Percentiles rank a stretch among this genome's conserved stretches.
phyloP scores from a whole-genome alignment of 2,888 invertebrate genomes.

The Conistra vaccinii region DNA sequence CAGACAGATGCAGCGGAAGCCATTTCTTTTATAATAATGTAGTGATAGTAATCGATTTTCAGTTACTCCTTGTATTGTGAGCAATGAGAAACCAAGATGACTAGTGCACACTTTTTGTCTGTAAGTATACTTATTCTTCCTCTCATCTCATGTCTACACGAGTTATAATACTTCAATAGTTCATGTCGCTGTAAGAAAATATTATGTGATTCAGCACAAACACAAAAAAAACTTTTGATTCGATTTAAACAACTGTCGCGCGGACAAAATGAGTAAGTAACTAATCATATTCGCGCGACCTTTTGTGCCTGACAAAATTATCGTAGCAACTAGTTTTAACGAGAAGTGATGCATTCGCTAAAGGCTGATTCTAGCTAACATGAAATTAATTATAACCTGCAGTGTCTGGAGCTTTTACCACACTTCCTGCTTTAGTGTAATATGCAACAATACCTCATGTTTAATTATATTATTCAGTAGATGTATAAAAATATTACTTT shows the following conservation, averaged over 20 bases:
- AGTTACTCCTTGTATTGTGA: too few species aligned
- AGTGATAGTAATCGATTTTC: too few species aligned
- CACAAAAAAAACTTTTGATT: not conserved
- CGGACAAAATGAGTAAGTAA: not conserved
- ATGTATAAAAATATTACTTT: not conserved
- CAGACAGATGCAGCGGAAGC: too few species aligned
- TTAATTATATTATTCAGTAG: not conserved
- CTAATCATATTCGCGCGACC: too few species aligned
- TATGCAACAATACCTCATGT: not conserved
- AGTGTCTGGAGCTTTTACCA: not conserved
- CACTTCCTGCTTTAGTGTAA: not conserved
- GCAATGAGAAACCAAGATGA: too few species aligned
- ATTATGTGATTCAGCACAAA: too few species aligned
- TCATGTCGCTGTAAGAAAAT: too few species aligned
- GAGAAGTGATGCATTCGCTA: not conserved
- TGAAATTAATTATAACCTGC: not conserved
- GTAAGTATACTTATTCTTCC: too few species aligned
- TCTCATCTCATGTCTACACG: too few species aligned
- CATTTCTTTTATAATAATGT: too few species aligned
- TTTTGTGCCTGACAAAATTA: constrained; percentile 16
- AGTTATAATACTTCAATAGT: too few species aligned
- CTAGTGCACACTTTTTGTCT: not conserved
- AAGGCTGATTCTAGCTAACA: not conserved
- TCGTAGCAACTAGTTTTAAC: constrained; percentile 18
- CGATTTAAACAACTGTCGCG: not conserved